A percentile compares a stretch with the other conserved stretches of the same genome.
phyloP scores from a whole-genome alignment of 2,888 invertebrate genomes.

The Lepidocyrtinus sp. region DNA sequence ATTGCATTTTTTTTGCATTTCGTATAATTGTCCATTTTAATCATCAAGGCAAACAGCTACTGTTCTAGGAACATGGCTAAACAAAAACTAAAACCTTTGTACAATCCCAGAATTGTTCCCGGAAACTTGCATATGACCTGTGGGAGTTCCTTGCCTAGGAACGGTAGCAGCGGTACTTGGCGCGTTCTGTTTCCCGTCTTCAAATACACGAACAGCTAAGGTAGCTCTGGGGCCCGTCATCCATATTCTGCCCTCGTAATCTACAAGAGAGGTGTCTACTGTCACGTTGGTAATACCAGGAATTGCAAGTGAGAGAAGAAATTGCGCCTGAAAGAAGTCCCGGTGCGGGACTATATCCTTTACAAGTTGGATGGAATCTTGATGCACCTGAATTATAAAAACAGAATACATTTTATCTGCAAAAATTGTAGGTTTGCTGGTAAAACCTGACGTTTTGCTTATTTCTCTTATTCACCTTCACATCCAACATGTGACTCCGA shows the following conservation, averaged over 20 bases:
- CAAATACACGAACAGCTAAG: slow-evolving; percentile 83
- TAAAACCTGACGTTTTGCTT: too few relatives aligned
- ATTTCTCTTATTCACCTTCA: slow-evolving; percentile 53
- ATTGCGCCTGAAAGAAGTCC: slow-evolving; percentile 95
- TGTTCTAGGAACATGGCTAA: neutral
- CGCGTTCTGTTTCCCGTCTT: slow-evolving; percentile 73
- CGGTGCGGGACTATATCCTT: slow-evolving; percentile 85
- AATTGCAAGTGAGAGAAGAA: slow-evolving; percentile 82
- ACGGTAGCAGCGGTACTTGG: slow-evolving; percentile 35
- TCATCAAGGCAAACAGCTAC: too few relatives aligned
- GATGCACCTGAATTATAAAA: slow-evolving; percentile 49
- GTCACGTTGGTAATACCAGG: slow-evolving; percentile 76
- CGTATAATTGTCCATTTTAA: too few relatives aligned
- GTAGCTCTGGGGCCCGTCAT: slow-evolving; percentile 89
- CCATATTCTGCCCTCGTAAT: slow-evolving; percentile 88
- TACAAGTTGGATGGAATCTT: slow-evolving; percentile 65
- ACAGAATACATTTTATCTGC: neutral
- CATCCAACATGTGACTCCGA: slow-evolving; percentile 57
- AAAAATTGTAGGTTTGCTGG: too few relatives aligned
- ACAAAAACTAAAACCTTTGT: slow-evolving; percentile 40
- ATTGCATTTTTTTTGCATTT: too few relatives aligned
- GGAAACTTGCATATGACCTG: slow-evolving; percentile 41
- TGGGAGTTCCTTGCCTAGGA: slow-evolving; percentile 47
- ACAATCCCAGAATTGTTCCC: slow-evolving; percentile 35
- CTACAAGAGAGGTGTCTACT: slow-evolving; percentile 88